These are phyloP conservation scores for Gorsachius goisagi DNA, from an alignment of 2,113 vertebrate species.

Conservation along the genomic window DNA sequence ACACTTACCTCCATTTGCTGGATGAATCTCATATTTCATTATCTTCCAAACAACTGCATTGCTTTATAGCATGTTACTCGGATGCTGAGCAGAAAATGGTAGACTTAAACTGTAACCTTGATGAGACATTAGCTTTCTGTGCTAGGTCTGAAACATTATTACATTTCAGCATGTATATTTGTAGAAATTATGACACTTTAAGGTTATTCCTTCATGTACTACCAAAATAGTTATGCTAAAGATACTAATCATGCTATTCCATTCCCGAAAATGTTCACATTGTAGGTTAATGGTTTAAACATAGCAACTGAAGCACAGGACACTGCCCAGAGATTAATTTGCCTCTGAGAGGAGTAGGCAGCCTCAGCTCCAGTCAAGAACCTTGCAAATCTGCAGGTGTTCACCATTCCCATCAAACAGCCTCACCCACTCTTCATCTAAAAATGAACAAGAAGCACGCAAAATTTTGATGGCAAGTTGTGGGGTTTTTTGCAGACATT, in stretches of 20 bases:
- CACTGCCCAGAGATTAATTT: background rate
- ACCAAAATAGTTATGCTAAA: background rate
- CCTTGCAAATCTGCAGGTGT: background rate
- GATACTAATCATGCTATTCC: fast-evolving
- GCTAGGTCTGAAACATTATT: background rate
- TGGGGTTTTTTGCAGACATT: background rate
- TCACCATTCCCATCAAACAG: background rate
- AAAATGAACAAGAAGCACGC: background rate
- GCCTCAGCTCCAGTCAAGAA: background rate
- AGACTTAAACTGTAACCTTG: background rate
- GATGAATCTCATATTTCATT: background rate
- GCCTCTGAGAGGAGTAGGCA: background rate
- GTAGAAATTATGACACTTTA: background rate
- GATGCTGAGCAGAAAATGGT: background rate
- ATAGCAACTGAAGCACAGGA: background rate
- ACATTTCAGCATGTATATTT: background rate
- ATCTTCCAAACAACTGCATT: background rate
- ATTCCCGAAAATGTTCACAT: fast-evolving
- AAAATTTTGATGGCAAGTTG: background rate
- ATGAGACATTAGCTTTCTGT: background rate
- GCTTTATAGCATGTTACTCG: background rate
- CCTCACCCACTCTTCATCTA: background rate
- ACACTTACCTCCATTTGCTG: background rate
- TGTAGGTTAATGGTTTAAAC: background rate
- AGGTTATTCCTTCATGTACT: background rate